Conservation (phyloP, 2,888 invertebrate genomes). For the Cheilosia impressa region DNA sequence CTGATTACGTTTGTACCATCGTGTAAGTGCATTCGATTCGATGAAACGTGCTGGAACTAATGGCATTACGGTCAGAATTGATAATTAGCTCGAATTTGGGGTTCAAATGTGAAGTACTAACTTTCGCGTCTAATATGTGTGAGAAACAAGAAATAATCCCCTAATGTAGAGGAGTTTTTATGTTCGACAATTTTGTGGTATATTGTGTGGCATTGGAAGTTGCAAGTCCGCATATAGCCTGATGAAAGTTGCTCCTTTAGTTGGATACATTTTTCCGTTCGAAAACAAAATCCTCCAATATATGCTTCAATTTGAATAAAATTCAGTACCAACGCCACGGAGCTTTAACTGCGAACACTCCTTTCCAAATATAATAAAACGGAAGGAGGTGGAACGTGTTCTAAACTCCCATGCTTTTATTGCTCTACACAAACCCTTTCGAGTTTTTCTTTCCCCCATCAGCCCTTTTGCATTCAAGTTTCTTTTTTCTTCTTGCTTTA, state of each 20-base stretch:
- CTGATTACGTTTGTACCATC: slow-evolving; percentile 27
- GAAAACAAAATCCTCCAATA: no score
- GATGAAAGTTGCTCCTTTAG: no score
- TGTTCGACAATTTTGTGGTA: not conserved
- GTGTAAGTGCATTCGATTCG: slow-evolving; percentile 18
- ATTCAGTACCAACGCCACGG: not conserved
- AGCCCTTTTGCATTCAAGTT: no score
- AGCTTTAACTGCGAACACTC: no score
- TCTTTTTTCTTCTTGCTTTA: no score
- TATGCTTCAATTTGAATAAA: not conserved
- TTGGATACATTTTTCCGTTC: no score
- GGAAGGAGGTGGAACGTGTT: no score
- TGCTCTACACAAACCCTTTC: no score
- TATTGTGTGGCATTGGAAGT: not conserved
- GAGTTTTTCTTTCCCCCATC: no score
- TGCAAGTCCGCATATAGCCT: not conserved
- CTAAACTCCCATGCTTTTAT: no score
- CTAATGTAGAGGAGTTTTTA: not conserved
- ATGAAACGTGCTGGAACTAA: slow-evolving; percentile 6
- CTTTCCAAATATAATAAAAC: no score
- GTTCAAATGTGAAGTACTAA: slow-evolving; percentile 7
- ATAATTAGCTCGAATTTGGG: slow-evolving; percentile 33
- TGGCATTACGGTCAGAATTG: slow-evolving; percentile 15
- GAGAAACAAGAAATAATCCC: slow-evolving; percentile 28
- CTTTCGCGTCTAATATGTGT: not conserved